Percentiles rank a stretch among this genome's conserved stretches.
Conservation (phyloP, 2,113 vertebrate genomes). For the Callipepla squamata region DNA sequence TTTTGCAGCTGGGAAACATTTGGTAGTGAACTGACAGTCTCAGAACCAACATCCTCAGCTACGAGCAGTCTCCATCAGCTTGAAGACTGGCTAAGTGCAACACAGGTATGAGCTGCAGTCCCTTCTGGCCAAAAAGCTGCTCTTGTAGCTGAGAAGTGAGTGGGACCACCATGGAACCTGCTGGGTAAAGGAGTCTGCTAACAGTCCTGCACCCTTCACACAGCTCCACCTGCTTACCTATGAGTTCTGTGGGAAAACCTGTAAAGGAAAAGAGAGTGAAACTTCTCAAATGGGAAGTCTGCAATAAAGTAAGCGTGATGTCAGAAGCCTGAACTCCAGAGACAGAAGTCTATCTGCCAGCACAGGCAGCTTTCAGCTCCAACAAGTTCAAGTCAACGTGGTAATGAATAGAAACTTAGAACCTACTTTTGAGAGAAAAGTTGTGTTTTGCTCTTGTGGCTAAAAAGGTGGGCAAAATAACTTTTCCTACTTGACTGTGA, state of each 20-base stretch:
- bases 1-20: not conserved
- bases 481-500: not conserved
- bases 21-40: not conserved
- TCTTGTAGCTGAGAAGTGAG: not conserved
- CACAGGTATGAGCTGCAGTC: not conserved
- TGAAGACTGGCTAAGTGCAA: not conserved
- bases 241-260: not conserved
- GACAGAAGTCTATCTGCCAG: not conserved
- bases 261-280: not conserved
- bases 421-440: not conserved
- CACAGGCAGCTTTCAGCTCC: not conserved
- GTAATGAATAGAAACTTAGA: not conserved
- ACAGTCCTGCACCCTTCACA: not conserved
- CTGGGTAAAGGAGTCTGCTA: not conserved
- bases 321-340: conserved; percentile 6
- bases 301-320: not conserved
- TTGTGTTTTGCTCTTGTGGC: not conserved
- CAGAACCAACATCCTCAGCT: not conserved
- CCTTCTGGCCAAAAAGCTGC: not conserved
- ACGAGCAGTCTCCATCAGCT: not conserved
- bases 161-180: not conserved
- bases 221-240: not conserved
- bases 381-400: not conserved
- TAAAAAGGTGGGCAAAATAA: not conserved
- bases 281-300: not conserved